phyloP scores from a whole-genome alignment of 1,140 invertebrate genomes.

The Ruditapes philippinarum region DNA sequence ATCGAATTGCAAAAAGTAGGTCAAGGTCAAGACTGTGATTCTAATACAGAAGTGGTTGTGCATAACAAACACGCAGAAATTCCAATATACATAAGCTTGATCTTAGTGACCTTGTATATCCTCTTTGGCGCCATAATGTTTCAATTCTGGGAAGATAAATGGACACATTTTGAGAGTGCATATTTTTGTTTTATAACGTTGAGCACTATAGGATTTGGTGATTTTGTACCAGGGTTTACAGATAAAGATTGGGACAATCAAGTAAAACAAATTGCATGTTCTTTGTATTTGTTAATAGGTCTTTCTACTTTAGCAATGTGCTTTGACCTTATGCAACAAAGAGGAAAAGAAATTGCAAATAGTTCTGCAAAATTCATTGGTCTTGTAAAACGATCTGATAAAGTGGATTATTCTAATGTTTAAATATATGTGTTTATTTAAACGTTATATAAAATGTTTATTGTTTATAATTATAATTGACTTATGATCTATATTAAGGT shows the following conservation, averaged over 20 bases:
- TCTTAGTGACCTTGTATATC: slow-evolving; percentile 85
- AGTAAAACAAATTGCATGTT: slow-evolving; percentile 81
- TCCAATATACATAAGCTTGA: slow-evolving; percentile 84
- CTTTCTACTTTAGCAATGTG: slow-evolving; percentile 99
- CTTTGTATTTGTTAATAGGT: slow-evolving; percentile 91
- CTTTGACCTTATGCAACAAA: slow-evolving; percentile 99
- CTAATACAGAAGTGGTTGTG: not conserved
- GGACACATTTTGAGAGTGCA: slow-evolving; percentile 96
- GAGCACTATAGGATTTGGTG: slow-evolving; percentile 96
- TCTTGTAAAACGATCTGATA: not conserved
- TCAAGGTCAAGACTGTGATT: not conserved
- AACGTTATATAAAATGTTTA: too few relatives aligned
- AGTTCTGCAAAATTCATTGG: slow-evolving; percentile 34
- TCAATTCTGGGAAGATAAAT: slow-evolving; percentile 89
- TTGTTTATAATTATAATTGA: too few relatives aligned
- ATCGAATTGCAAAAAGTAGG: slow-evolving; percentile 58
- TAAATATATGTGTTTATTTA: too few relatives aligned
- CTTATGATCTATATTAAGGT: too few relatives aligned
- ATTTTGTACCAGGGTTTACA: slow-evolving; percentile 95
- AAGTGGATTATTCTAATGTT: too few relatives aligned
- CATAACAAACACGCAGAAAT: slow-evolving; percentile 80
- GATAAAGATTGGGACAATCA: slow-evolving; percentile 88
- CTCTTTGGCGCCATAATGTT: slow-evolving; percentile 85
- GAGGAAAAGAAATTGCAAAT: slow-evolving; percentile 86
- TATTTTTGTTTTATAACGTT: slow-evolving; percentile 98